These are phyloP conservation scores for Oryzias woworae DNA, from an alignment of 2,113 vertebrate species.

Conservation along the genomic window DNA sequence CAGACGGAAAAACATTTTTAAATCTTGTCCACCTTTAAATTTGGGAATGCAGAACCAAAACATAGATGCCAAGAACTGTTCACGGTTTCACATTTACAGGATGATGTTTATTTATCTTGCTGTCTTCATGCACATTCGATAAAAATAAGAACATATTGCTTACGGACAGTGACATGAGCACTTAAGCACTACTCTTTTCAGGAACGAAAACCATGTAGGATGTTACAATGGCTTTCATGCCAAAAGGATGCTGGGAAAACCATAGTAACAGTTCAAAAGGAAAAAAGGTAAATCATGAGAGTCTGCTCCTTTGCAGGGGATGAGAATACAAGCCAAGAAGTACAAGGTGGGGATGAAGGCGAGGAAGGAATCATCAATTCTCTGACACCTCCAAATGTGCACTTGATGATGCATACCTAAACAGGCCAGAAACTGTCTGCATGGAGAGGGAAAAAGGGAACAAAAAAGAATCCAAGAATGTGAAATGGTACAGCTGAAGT, in stretches of 20 bases:
- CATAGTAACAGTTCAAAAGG: constrained; percentile 19
- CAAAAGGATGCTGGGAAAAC: constrained; percentile 31
- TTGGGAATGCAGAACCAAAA: too few species aligned
- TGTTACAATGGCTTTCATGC: constrained; percentile 53
- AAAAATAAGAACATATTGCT: background rate
- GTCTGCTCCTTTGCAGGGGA: constrained; percentile 31
- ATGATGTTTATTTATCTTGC: too few species aligned
- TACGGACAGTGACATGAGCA: background rate
- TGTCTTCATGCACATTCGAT: background rate
- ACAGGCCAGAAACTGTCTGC: constrained; percentile 51
- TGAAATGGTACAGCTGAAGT: background rate
- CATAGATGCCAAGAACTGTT: too few species aligned
- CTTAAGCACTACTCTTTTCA: constrained; percentile 30
- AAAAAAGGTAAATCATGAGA: background rate
- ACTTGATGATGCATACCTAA: constrained; percentile 76
- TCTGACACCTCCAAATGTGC: constrained; percentile 68
- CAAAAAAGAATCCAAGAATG: constrained; percentile 26
- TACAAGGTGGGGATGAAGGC: constrained; percentile 60
- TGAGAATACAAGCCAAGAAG: constrained; percentile 35
- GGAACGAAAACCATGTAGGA: constrained; percentile 25
- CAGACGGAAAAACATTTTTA: too few species aligned
- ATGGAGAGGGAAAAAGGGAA: constrained; percentile 30
- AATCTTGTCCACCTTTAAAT: too few species aligned
- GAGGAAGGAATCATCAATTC: constrained; percentile 65
- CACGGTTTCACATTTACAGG: too few species aligned